Conservation (phyloP, 2,888 invertebrate genomes). For the Drosophila greeni region DNA sequence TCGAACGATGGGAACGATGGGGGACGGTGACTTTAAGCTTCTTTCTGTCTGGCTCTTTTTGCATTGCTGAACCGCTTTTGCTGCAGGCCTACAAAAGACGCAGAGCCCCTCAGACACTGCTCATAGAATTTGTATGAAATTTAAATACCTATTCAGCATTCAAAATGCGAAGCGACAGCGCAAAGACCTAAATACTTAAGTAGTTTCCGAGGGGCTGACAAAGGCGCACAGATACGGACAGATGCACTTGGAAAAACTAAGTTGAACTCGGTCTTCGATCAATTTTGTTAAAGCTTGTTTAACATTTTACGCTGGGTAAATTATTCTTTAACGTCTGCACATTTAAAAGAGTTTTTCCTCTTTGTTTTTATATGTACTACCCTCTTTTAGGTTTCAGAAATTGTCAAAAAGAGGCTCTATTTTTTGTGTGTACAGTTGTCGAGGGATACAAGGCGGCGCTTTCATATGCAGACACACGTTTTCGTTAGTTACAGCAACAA, state of each 20-base stretch:
- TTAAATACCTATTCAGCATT: conserved; percentile 75
- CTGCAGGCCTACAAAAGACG: conserved; percentile 50
- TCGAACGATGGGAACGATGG: conserved; percentile 44
- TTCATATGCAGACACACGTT: conserved; percentile 68
- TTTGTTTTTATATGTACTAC: too few species aligned
- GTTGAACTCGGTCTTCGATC: too few species aligned
- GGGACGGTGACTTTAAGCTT: conserved; percentile 55
- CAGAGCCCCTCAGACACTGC: conserved; percentile 48
- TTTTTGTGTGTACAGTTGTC: not conserved
- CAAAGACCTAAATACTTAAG: conserved; percentile 75
- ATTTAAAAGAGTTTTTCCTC: not conserved
- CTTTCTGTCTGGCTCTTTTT: conserved; percentile 62
- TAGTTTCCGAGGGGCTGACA: conserved; percentile 67
- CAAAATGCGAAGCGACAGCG: conserved; percentile 73
- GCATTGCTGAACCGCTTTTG: conserved; percentile 66
- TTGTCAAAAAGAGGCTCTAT: not conserved
- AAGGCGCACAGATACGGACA: conserved; percentile 30
- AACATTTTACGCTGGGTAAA: not conserved
- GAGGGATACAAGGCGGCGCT: conserved; percentile 56
- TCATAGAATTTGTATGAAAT: conserved; percentile 75
- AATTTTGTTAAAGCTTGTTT: not conserved
- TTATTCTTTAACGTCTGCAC: not conserved
- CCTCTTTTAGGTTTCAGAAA: not conserved
- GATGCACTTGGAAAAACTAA: conserved; percentile 6
- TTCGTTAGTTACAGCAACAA: conserved; percentile 63